phyloP scores from a whole-genome alignment of 1,140 invertebrate genomes.

The Charaxes varanes region DNA sequence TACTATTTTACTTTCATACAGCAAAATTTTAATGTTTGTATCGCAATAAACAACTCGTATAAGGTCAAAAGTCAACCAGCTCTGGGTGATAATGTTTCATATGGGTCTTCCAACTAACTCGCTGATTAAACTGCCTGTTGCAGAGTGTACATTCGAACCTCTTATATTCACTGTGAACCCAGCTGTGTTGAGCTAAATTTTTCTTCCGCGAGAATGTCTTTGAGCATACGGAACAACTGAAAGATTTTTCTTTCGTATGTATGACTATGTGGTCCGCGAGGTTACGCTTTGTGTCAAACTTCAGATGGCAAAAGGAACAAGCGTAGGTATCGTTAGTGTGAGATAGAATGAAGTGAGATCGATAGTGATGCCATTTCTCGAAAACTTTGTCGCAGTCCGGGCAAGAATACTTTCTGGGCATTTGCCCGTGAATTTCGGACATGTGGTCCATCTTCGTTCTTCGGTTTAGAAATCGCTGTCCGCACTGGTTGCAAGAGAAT shows the following conservation, averaged over 20 bases:
- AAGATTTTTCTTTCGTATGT: slow-evolving; percentile 54
- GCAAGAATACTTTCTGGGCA: slow-evolving; percentile 34
- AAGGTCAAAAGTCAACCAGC: slow-evolving; percentile 28
- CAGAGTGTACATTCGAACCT: slow-evolving; percentile 66
- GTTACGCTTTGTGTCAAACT: slow-evolving; percentile 44
- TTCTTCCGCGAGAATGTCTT: slow-evolving; percentile 72
- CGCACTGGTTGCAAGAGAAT: slow-evolving; percentile 31
- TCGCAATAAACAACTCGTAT: background rate
- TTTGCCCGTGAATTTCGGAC: slow-evolving; percentile 28
- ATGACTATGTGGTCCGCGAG: slow-evolving; percentile 43
- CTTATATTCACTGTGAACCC: slow-evolving; percentile 60
- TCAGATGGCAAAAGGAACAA: slow-evolving; percentile 44
- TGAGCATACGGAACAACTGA: slow-evolving; percentile 55
- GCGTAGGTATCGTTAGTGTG: slow-evolving; percentile 44
- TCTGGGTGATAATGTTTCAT: slow-evolving; percentile 59
- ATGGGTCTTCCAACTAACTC: slow-evolving; percentile 57
- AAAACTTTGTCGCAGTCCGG: slow-evolving; percentile 42
- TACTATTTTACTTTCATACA: too few relatives aligned
- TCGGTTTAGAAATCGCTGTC: slow-evolving; percentile 27
- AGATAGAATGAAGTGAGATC: slow-evolving; percentile 41
- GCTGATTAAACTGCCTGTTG: slow-evolving; percentile 72
- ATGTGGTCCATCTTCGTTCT: slow-evolving; percentile 31
- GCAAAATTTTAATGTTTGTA: too few relatives aligned
- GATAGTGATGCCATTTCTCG: slow-evolving; percentile 37
- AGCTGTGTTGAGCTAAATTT: slow-evolving; percentile 72